These are phyloP conservation scores for Cryptotis parvus DNA, from an alignment of 2,113 vertebrate species.

Conservation along the genomic window DNA sequence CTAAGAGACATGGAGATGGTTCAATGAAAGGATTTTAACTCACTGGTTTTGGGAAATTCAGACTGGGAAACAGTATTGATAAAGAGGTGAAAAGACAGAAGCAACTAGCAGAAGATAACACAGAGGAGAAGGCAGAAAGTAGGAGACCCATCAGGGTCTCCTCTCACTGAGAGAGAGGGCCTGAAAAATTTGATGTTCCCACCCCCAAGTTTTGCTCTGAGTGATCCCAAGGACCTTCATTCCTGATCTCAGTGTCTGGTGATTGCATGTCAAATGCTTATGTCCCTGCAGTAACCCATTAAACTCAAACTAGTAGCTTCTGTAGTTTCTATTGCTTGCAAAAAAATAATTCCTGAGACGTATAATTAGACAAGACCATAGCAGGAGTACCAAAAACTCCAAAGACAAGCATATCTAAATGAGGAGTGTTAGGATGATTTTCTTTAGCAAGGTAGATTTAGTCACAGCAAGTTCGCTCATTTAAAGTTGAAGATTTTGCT, in stretches of 20 bases:
- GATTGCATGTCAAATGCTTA: neutral
- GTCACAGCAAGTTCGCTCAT: neutral
- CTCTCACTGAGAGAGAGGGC: neutral
- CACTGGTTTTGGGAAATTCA: neutral
- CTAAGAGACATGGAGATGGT: neutral
- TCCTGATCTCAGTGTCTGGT: neutral
- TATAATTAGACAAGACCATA: neutral
- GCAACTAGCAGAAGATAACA: neutral
- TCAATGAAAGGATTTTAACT: neutral
- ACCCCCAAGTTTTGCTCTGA: neutral
- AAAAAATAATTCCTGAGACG: neutral
- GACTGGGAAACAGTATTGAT: neutral
- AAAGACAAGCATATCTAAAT: neutral
- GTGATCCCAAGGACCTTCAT: neutral
- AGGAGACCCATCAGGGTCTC: neutral
- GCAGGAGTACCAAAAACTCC: neutral
- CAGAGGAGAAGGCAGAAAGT: neutral
- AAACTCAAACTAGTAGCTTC: neutral
- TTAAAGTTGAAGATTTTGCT: constrained; percentile 31
- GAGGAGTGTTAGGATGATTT: neutral
- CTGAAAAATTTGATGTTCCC: neutral
- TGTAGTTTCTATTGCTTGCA: neutral
- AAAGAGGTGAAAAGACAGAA: neutral
- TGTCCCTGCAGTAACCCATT: neutral
- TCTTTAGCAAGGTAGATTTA: neutral